phyloP scores from a whole-genome alignment of 2,797 vertebrate genomes.

The Sebastolobus alascanus region DNA sequence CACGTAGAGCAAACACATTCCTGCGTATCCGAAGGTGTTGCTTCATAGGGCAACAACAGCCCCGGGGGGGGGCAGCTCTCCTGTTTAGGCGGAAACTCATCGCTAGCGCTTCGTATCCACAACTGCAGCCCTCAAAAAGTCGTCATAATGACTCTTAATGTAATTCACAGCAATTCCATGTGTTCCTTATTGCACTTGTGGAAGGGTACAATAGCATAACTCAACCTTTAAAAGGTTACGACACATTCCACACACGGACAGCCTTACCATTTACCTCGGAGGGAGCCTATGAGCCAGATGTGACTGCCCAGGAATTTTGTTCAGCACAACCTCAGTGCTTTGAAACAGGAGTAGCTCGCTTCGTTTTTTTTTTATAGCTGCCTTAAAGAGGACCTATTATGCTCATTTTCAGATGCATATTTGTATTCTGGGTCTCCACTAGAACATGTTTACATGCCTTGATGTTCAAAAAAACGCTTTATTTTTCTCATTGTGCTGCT shows the following conservation, averaged over 20 bases:
- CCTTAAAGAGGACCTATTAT: no score
- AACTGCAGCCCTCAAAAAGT: conserved; percentile 17
- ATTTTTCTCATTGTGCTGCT: no score
- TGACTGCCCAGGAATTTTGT: conserved; percentile 7
- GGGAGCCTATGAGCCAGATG: conserved; percentile 39
- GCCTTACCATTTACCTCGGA: conserved; percentile 15
- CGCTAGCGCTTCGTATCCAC: conserved; percentile 6
- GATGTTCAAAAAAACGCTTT: no score
- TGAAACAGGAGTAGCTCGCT: neutral
- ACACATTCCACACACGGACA: conserved; percentile 4
- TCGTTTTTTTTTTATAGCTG: neutral
- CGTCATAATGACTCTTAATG: neutral
- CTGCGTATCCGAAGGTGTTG: conserved; percentile 25
- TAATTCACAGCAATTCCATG: neutral
- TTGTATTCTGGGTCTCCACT: no score
- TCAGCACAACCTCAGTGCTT: neutral
- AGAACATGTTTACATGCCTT: no score
- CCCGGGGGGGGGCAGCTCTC: conserved; percentile 8
- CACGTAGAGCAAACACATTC: conserved; percentile 37
- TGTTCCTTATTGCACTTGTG: neutral
- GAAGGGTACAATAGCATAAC: neutral
- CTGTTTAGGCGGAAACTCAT: conserved; percentile 5
- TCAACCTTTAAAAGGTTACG: conserved; percentile 39
- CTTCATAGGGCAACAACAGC: conserved; percentile 34
- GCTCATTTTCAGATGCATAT: no score